Conservation (phyloP, 2,888 invertebrate genomes). For the Cactoblastis cactorum region DNA sequence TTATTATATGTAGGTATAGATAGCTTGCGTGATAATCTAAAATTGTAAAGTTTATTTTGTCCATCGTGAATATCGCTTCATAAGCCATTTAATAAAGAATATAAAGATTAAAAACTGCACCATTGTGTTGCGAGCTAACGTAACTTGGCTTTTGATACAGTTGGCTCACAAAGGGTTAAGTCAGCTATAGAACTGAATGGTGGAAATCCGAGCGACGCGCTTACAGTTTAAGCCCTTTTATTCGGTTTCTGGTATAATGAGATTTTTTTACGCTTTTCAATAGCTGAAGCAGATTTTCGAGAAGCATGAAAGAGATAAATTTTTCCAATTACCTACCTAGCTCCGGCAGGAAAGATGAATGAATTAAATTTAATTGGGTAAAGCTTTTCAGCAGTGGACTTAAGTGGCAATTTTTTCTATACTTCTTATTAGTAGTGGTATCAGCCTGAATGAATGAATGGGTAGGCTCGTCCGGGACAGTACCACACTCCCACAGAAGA, state of each 20-base stretch:
- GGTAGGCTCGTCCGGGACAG: too few species aligned
- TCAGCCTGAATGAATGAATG: too few species aligned
- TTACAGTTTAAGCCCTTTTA: not conserved
- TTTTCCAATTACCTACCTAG: too few species aligned
- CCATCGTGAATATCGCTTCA: not conserved
- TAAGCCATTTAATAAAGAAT: not conserved
- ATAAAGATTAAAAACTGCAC: not conserved
- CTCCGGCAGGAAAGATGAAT: too few species aligned
- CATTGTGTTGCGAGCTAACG: not conserved
- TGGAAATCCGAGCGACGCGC: not conserved
- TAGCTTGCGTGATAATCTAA: not conserved
- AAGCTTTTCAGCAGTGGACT: too few species aligned
- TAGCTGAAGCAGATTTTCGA: not conserved
- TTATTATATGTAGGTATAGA: too few species aligned
- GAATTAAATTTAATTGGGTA: too few species aligned
- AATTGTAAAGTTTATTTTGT: too few species aligned
- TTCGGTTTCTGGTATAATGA: not conserved
- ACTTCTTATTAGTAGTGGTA: too few species aligned
- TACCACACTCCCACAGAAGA: too few species aligned
- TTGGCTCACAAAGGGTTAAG: slow-evolving; percentile 3
- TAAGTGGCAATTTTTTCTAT: too few species aligned
- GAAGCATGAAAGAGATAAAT: not conserved
- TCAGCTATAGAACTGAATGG: slow-evolving; percentile 1
- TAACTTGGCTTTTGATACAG: not conserved
- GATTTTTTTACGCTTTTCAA: not conserved